Base-by-base conservation (phyloP, 2,888 invertebrate species). In the Chrysolina oricalcia region DNA sequence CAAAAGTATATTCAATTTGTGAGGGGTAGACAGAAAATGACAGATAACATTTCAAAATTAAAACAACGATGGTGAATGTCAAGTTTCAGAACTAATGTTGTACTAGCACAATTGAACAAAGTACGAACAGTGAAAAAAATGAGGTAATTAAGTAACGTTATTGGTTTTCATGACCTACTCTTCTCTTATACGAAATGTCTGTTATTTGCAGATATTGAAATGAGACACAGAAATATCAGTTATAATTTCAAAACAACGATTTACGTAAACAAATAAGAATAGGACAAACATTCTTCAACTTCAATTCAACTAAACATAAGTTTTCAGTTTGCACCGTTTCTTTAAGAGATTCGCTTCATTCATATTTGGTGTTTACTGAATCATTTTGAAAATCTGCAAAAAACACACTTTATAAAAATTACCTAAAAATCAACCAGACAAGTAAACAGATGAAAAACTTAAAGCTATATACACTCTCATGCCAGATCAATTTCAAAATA, bases 161-260 rank as follows among this genome's bases (percentile, higher is more conserved):
- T 19, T 53, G 17, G n/a, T 53, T 53, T 27, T 35, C 23, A 59
- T 2, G 59, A 59, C 59, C 59, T 59, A 27, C 27, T 59, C n/a
- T 15, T 59, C 48, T 13, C 13, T 56, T 15, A 13, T 21, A 56
- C 13, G 10, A 15, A 15, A 2, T 56, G 13, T 15, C 13, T 56
- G 56, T 27, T 59, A 35, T 59, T 59, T 59, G 59, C 59, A 59
- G 59, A 59, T 35, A 59, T 17, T 59, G 59, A 27, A 59, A 59
- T 23, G 5, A 59, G 5, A n/a, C 46, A 4, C 59, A n/a, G 59
- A 19, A 11, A 21, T 53, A 53, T 53, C 53, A 48, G 46, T n/a
- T 15, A 10, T 17, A 17, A 48, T 48, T 48, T 17, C 2, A 48
- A 9, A 48, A 10, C 0, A 17, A 48, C 8, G 17, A 17, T 48